Percentiles rank a stretch among this genome's conserved stretches.
Conservation (phyloP, 2,888 invertebrate species). For the Drosophila anceps region DNA sequence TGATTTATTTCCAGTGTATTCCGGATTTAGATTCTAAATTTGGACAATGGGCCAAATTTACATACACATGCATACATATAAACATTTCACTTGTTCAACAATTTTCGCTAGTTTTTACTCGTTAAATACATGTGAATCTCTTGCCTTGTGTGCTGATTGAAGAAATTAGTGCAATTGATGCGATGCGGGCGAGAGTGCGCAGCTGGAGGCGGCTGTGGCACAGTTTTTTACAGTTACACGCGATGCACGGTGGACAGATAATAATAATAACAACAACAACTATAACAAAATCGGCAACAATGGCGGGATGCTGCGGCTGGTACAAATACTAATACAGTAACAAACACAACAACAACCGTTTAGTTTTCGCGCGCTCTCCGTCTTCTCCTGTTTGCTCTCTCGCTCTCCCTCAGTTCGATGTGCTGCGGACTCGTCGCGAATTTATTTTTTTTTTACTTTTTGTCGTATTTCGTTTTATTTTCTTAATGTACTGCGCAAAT, state of each 20-base stretch:
- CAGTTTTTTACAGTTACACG: slow-evolving; percentile 74
- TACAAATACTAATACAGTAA: slow-evolving; percentile 49
- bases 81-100: slow-evolving; percentile 70
- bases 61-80: slow-evolving; percentile 29
- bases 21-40: slow-evolving; percentile 63
- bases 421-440: slow-evolving; percentile 23
- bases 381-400: slow-evolving; percentile 33
- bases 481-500: slow-evolving; percentile 70
- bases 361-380: slow-evolving; percentile 50
- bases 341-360: slow-evolving; percentile 57
- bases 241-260: slow-evolving; percentile 56
- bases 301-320: slow-evolving; percentile 65
- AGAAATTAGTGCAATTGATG: slow-evolving; percentile 79
- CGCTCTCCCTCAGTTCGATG: slow-evolving; percentile 26
- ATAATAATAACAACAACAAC: slow-evolving; percentile 39
- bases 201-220: slow-evolving; percentile 52
- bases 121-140: slow-evolving; percentile 63
- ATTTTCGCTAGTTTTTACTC: slow-evolving; percentile 78
- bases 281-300: slow-evolving; percentile 51
- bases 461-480: slow-evolving; percentile 24
- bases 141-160: slow-evolving; percentile 77
- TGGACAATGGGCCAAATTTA: slow-evolving; percentile 59
- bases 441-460: slow-evolving; percentile 12
- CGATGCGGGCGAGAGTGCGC: slow-evolving; percentile 50
- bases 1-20: slow-evolving; percentile 54